Evolutionary conservation across 2,113 vertebrate species (phyloP), one percentile per base, ranked within the genome.

Genomic region (Phylloscopus whistleri): DNA sequence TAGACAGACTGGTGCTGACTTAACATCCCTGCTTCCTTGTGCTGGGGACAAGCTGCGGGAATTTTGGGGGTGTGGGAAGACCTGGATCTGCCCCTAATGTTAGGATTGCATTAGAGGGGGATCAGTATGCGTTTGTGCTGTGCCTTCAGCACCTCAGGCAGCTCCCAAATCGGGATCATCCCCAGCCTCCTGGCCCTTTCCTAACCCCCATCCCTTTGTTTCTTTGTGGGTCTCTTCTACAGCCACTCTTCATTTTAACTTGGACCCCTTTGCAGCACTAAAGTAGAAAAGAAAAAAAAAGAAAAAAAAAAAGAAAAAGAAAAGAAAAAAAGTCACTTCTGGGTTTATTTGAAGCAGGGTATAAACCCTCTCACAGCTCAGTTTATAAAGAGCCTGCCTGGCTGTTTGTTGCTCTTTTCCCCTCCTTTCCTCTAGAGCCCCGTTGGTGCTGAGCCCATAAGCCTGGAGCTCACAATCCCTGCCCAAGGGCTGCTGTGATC

Each of bases 1-100:
- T 79, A 94, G 94, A 48, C 70, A 93, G 94, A 51, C 90, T 76
- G 73, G 53, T 94, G 69, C 95, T 97, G 95, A 83, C 74, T 96
- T 95, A 78, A 75, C 73, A 14, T 85, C 84, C 66, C 55, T 1
- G 3, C 55, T 53, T 48, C 26, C 79, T 56, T 26, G 31, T 2
- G 23, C 62, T 49, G 6, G 16, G 16, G 41, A n/a, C 4, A 5
- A 26, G n/a, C 49, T 67, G 73, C 2, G 3, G 56, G 66, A 12
- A 7, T 52, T 51, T 69, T 81, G 4, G 63, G 68, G 67, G 4
- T 68, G 37, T 70, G 41, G 58, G 37, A 59, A 48, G 60, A 55
- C 20, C 48, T 80, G 23, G 27, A 4, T 75, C 7, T 46, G 18
- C 6, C 43, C 30, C 48, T 63, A 1, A 5, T 11, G 13, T 31